A percentile compares a stretch with the other conserved stretches of the same genome.
Conservation (phyloP, 2,888 invertebrate species). For the Drosophila aldrichi region DNA sequence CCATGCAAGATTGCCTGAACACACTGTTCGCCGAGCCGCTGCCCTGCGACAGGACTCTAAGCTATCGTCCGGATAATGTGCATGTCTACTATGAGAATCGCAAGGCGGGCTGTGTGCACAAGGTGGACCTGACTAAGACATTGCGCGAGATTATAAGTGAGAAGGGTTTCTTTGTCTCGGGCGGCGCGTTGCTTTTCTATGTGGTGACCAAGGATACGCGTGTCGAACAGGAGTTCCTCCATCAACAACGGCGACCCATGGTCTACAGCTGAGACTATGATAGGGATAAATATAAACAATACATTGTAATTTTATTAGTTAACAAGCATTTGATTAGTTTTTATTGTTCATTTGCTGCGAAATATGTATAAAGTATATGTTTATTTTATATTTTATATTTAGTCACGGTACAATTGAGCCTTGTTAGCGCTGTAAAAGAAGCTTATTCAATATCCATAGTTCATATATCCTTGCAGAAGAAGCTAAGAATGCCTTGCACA, state of each 20-base stretch:
- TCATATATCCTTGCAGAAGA: constrained; percentile 29
- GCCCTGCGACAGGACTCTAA: constrained; percentile 89
- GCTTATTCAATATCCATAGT: constrained; percentile 50
- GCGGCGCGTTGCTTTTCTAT: constrained; percentile 83
- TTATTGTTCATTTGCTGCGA: constrained; percentile 35
- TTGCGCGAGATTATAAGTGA: constrained; percentile 88
- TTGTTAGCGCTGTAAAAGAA: constrained; percentile 64
- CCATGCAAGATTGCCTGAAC: constrained; percentile 88
- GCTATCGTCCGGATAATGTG: constrained; percentile 88
- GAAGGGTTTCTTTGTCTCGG: constrained; percentile 85
- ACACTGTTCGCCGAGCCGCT: constrained; percentile 90
- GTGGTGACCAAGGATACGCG: constrained; percentile 81
- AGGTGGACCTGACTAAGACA: constrained; percentile 87
- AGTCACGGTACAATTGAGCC: constrained; percentile 74
- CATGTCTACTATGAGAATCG: constrained; percentile 91
- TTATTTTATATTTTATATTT: constrained; percentile 27
- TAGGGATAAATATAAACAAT: constrained; percentile 8
- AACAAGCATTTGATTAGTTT: constrained; percentile 56
- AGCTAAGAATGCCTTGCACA: constrained; percentile 17
- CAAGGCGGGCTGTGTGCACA: constrained; percentile 87
- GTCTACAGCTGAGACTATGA: constrained; percentile 56
- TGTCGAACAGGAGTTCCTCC: constrained; percentile 82
- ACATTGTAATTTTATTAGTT: constrained; percentile 16
- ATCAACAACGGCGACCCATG: constrained; percentile 76
- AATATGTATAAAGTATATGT: constrained; percentile 23